Conservation (phyloP, 2,113 vertebrate species). For the Semnornis frantzii region DNA sequence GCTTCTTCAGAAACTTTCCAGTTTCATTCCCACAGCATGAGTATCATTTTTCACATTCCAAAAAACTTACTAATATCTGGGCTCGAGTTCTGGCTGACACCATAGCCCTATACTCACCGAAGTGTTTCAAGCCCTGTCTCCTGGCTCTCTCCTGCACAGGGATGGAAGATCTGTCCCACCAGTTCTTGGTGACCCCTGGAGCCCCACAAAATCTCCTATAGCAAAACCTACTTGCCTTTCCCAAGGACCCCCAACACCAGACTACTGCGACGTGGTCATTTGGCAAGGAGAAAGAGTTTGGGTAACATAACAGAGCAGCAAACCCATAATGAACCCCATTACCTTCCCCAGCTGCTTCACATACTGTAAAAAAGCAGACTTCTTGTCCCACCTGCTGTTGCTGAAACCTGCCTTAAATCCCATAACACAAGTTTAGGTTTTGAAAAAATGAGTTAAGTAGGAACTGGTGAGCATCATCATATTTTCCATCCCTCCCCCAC, state of each 20-base stretch:
- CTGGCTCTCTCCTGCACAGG: accelerated
- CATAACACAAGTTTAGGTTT: accelerated
- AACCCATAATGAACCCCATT: accelerated
- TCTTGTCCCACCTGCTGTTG: accelerated
- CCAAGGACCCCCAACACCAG: accelerated
- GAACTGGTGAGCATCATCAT: background rate
- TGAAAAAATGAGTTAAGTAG: background rate
- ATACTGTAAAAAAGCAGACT: background rate
- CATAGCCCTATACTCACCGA: accelerated
- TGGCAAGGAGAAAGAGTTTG: accelerated
- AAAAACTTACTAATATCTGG: background rate
- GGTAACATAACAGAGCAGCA: background rate
- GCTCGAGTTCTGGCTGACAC: background rate
- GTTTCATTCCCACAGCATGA: background rate
- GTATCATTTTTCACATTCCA: background rate
- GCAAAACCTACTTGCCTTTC: background rate
- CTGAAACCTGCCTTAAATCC: background rate
- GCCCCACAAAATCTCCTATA: accelerated
- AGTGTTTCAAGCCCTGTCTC: background rate
- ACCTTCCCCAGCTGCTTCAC: background rate
- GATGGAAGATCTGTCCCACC: accelerated
- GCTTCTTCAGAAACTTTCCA: background rate
- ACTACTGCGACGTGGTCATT: accelerated
- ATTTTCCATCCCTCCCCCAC: background rate
- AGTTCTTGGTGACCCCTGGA: accelerated